phyloP scores from a whole-genome alignment of 2,888 invertebrate genomes.

The Agrilus cyanescens region DNA sequence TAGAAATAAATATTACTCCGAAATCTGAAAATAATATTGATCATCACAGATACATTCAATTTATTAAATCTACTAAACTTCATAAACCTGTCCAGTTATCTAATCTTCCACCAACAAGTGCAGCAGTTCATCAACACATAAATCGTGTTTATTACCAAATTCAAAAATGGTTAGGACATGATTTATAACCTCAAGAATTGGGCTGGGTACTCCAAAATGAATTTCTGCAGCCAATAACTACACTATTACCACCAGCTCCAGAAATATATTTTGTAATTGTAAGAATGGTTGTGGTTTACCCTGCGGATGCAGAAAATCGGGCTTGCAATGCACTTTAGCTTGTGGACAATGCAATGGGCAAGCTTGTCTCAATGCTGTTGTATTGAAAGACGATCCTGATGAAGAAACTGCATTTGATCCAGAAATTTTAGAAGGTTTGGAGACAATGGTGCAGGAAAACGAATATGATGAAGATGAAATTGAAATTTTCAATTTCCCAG shows the following conservation, averaged over 20 bases:
- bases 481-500: slow-evolving; percentile 6
- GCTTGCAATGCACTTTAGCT: slow-evolving; percentile 20
- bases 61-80: slow-evolving; percentile 23
- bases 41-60: too few relatives aligned
- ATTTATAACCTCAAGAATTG: too few relatives aligned
- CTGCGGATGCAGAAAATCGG: slow-evolving; percentile 23
- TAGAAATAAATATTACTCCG: too few relatives aligned
- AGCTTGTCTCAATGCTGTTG: too few relatives aligned
- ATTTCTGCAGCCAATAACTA: slow-evolving; percentile 23
- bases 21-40: too few relatives aligned
- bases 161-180: too few relatives aligned
- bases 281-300: slow-evolving; percentile 20
- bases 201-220: too few relatives aligned
- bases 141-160: too few relatives aligned
- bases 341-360: slow-evolving; percentile 14
- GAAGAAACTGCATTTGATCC: too few relatives aligned
- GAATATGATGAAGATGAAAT: slow-evolving; percentile 7
- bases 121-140: slow-evolving; percentile 25
- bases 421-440: too few relatives aligned
- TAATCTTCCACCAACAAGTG: slow-evolving; percentile 26
- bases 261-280: slow-evolving; percentile 20
- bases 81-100: slow-evolving; percentile 27
- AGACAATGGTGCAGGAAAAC: too few relatives aligned
- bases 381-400: too few relatives aligned
- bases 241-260: slow-evolving; percentile 21